Percentiles rank a stretch among this genome's conserved stretches.
Conservation (phyloP, 2,113 vertebrate genomes). For the Cyprinus carpio region DNA sequence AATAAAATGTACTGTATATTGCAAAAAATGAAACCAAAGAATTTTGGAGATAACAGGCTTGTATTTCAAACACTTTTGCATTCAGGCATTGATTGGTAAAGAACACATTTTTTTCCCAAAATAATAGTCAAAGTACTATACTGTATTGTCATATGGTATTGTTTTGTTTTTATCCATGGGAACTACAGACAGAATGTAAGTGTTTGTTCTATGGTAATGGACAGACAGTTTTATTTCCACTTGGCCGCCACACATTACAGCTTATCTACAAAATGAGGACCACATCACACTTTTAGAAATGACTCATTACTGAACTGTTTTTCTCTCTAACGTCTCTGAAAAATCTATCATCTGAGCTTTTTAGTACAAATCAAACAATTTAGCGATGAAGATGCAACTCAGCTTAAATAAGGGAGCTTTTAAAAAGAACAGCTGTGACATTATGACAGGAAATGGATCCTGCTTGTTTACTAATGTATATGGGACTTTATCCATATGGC, state of each 20-base stretch:
- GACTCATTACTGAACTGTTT: slow-evolving; percentile 52
- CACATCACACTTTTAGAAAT: slow-evolving; percentile 48
- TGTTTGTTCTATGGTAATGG: slow-evolving; percentile 26
- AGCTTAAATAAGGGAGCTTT: slow-evolving; percentile 30
- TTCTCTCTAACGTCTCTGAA: slow-evolving; percentile 30
- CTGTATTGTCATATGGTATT: too few relatives aligned
- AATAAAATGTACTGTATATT: too few relatives aligned
- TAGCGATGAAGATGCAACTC: slow-evolving; percentile 25
- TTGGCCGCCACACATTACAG: slow-evolving; percentile 20
- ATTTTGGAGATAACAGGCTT: not conserved
- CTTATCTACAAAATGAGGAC: slow-evolving; percentile 24
- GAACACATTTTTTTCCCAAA: too few relatives aligned
- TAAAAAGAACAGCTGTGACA: slow-evolving; percentile 35
- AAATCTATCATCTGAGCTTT: slow-evolving; percentile 23
- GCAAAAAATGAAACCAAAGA: not conserved
- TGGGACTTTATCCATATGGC: not conserved
- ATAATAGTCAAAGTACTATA: too few relatives aligned
- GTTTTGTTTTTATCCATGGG: not conserved
- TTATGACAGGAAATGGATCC: slow-evolving; percentile 29
- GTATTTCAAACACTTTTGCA: not conserved
- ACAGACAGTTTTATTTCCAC: slow-evolving; percentile 23
- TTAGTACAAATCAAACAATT: slow-evolving; percentile 54
- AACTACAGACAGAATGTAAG: not conserved
- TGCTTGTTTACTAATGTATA: slow-evolving; percentile 25
- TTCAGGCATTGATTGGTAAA: not conserved